Evolutionary conservation across 2,113 vertebrate species (phyloP), one percentile per base, ranked within the genome.

Genomic region (Machaerirhynchus nigripectus): DNA sequence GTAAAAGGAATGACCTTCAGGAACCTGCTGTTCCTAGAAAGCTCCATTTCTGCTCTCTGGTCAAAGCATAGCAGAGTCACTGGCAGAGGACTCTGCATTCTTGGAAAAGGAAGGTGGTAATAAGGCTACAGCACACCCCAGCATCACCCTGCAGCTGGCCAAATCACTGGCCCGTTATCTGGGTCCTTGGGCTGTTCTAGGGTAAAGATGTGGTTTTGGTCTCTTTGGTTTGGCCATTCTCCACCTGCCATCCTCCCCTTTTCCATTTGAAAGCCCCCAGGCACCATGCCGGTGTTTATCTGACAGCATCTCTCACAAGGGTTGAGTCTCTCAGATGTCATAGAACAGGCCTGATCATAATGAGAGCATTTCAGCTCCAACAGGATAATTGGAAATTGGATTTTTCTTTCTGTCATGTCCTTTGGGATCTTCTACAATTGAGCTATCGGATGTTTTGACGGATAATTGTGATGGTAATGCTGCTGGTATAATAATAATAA

Each of bases 301-400:
- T 79, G 69, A 28, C 44, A 68, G 44, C 9, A 71, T n/a, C 13
- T 90, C 44, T 88, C 30, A 50, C 44, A 88, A 73, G 39, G 8
- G 9, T 57, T 63, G 39, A 21, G 42, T 59, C 11, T 89, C 47
- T 89, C 35, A 37, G 33, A 76, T 64, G 22, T 28, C 80, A 44
- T 44, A 84, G 44, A 93, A 55, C 30, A 84, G 53, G 26, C 4
- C 35, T 2, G 2, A 52, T 85, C 13, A 40, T 49, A 75, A 87
- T 60, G 44, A 14, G 33, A 59, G 35, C 11, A 55, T 73, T 87
- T 71, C 40, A 89, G 33, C 30, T 93, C 17, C 55, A 82, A 86
- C 16, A 74, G 35, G 24, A 53, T 93, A 78, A 91, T 65, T 64
- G 50, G 65, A 91, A 95, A 91, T 78, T 30, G 55, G 55, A 78